phyloP scores from a whole-genome alignment of 2,888 invertebrate genomes.

The Cerastoderma edule region DNA sequence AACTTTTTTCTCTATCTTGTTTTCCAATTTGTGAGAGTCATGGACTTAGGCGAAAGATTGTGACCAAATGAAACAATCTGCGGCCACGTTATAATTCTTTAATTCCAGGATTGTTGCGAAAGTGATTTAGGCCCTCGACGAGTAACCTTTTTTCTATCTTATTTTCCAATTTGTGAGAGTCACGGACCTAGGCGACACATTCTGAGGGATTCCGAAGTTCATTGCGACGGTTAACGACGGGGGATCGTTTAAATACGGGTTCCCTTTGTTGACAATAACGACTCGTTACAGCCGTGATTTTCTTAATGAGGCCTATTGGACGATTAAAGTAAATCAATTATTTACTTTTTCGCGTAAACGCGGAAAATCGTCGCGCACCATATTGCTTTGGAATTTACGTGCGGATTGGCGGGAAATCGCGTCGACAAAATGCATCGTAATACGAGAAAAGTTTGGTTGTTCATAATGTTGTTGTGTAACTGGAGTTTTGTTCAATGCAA shows the following conservation, averaged over 20 bases:
- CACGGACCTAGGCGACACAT: background rate
- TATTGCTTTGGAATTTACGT: constrained; percentile 5
- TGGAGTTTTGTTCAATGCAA: background rate
- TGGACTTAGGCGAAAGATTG: background rate
- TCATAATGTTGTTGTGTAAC: background rate
- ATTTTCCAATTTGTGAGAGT: background rate
- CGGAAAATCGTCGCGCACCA: background rate
- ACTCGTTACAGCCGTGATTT: background rate
- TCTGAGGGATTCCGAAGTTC: background rate
- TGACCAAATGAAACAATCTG: background rate
- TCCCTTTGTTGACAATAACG: background rate
- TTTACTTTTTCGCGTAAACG: constrained; percentile 8
- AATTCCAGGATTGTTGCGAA: constrained; percentile 1
- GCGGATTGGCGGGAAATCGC: background rate
- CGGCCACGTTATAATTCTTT: too few species aligned
- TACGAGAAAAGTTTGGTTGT: background rate
- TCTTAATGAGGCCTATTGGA: constrained; percentile 9
- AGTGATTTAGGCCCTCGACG: background rate
- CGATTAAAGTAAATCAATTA: constrained; percentile 4
- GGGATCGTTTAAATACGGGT: background rate
- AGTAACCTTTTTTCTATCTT: constrained; percentile 7
- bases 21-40: background rate
- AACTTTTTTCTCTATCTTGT: constrained; percentile 8
- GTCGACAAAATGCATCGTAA: background rate
- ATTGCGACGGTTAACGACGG: background rate